Evolutionary conservation across 1,140 invertebrate genomes (phyloP).

Genomic region (Heliconius hewitsoni): DNA sequence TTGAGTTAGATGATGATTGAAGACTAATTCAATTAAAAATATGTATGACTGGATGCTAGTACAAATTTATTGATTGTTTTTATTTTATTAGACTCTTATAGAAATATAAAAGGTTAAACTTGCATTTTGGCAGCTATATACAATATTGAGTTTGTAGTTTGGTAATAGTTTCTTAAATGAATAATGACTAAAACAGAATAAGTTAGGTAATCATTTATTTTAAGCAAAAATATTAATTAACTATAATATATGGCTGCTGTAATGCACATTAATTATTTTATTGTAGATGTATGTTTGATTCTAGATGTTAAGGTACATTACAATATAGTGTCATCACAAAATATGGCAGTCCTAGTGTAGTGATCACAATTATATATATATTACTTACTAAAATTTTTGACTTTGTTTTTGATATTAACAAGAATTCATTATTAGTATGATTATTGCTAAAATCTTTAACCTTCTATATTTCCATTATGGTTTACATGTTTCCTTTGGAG

Average conservation of each 20-base stretch:
- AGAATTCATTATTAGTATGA: constrained; percentile 1
- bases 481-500: background rate
- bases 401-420: background rate
- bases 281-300: constrained; percentile 3
- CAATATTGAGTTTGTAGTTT: background rate
- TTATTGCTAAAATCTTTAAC: constrained; percentile 3
- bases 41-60: constrained; percentile 45
- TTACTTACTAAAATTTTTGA: background rate
- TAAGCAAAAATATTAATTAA: background rate
- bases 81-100: constrained; percentile 9
- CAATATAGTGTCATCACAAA: constrained; percentile 14
- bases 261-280: constrained; percentile 5
- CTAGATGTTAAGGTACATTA: constrained; percentile 2
- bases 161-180: background rate
- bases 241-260: constrained; percentile 7
- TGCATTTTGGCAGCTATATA: constrained; percentile 21
- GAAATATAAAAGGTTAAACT: constrained; percentile 17
- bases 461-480: constrained; percentile 6
- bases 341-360: constrained; percentile 10
- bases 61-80: constrained; percentile 40
- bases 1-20: constrained; percentile 78
- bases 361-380: constrained; percentile 1
- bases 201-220: background rate
- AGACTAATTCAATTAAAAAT: constrained; percentile 45
- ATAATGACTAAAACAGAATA: background rate